A percentile compares a stretch with the other conserved stretches of the same genome.
phyloP scores from a whole-genome alignment of 2,797 vertebrate genomes.

The Gephyroberyx darwinii region DNA sequence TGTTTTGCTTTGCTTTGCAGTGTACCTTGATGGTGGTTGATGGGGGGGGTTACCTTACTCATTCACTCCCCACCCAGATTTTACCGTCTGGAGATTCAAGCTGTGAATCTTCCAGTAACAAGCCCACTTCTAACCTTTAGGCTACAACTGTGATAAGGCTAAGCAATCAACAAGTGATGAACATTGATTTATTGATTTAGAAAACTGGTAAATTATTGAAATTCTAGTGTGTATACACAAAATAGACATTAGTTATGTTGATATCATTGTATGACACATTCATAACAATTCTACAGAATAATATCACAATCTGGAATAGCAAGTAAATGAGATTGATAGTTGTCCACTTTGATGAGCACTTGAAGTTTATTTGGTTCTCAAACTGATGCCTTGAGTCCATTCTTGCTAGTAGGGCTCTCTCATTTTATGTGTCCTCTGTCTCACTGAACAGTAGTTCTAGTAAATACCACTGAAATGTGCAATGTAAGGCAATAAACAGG shows the following conservation, averaged over 20 bases:
- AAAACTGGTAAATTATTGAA: not conserved
- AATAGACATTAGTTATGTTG: no score
- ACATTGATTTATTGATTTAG: not conserved
- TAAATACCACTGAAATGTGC: conserved; percentile 8
- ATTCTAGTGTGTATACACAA: no score
- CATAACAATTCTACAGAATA: not conserved
- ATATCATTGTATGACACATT: no score
- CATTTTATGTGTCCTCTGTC: not conserved
- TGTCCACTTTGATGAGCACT: not conserved
- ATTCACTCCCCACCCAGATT: no score
- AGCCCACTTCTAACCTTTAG: not conserved
- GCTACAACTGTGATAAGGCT: not conserved
- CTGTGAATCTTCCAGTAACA: no score
- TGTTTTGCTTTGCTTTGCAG: no score
- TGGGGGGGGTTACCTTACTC: not conserved
- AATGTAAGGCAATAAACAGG: conserved; percentile 24
- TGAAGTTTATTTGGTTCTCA: not conserved
- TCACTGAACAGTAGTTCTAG: not conserved
- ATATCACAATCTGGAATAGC: not conserved
- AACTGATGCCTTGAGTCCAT: not conserved
- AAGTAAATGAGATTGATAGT: not conserved
- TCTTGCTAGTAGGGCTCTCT: not conserved
- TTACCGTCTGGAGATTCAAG: not conserved
- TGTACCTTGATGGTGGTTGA: not conserved
- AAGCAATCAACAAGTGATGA: not conserved